Evolutionary conservation across 2,888 invertebrate genomes (phyloP), one percentile per base, ranked within the genome.

Genomic region (Pristionchus japonicus): DNA sequence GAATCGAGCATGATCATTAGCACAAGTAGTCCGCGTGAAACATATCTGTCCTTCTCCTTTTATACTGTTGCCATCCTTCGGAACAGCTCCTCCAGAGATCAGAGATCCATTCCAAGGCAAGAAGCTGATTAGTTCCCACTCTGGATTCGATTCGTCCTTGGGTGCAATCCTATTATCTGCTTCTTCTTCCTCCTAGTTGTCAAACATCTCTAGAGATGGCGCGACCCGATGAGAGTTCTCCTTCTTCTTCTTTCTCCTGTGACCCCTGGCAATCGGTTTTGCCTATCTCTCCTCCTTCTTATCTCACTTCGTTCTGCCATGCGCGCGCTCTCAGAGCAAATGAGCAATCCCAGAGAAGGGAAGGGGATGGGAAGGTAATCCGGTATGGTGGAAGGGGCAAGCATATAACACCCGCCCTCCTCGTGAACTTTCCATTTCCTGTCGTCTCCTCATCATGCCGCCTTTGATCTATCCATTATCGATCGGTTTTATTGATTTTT

Each of bases 251-350:
- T 47, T 40, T 27, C 6, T 47, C 34, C 17, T 20, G 37, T 77
- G 77, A 77, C 77, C 77, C 77, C 43, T 15, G 77, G 43, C 77
- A 77, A 77, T 77, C 77, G 43, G 47, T 77, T 77, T 77, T 77
- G 77, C 77, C 77, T 43, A 77, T 77, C 77, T 77, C 27, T 27
- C 37, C 1, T 37, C 37, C 7, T 70, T 37, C 15, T 77, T 7
- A 20, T 47, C 23, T 40, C 43, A 43, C 77, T 47, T 43, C 77
- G 43, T 77, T 77, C 77, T 77, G 77, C 43, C 43, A 40, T 43
- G 47, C 34, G 77, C 77, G 37, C 31, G 31, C 37, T 17, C 70
- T 20, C 70, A 70, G 70, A 37, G 70, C 64, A 64, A 64, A 70
- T 70, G 70, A 70, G 70, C 70, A 70, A 70, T 37, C 70, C 7